phyloP scores from a whole-genome alignment of 2,888 invertebrate genomes.

The Elysia crispata region DNA sequence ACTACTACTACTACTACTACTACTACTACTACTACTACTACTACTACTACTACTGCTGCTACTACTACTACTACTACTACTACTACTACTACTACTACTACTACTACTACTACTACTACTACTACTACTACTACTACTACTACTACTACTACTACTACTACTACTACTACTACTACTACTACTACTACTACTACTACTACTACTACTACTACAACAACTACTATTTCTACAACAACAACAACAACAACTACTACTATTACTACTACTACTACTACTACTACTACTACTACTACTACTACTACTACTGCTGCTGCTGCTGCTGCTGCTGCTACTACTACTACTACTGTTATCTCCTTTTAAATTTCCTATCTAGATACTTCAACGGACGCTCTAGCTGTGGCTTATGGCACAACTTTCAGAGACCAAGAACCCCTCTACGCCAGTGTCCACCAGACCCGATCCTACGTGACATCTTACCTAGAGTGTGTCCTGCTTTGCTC shows the following conservation, averaged over 20 bases:
- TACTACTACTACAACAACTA: slow-evolving; percentile 3
- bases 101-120: slow-evolving; percentile 36
- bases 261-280: slow-evolving; percentile 10
- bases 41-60: slow-evolving; percentile 29
- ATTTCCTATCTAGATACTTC: too few species aligned
- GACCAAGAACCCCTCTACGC: too few species aligned
- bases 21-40: slow-evolving; percentile 34
- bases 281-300: not conserved
- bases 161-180: slow-evolving; percentile 9
- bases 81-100: too few species aligned
- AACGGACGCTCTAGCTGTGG: too few species aligned
- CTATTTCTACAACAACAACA: not conserved
- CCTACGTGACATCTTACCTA: too few species aligned
- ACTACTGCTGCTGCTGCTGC: not conserved
- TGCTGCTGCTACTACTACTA: not conserved
- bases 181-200: slow-evolving; percentile 9
- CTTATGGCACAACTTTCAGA: too few species aligned
- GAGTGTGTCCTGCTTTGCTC: too few species aligned
- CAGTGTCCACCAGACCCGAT: too few species aligned
- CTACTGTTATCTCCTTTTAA: not conserved
- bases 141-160: slow-evolving; percentile 36
- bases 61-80: too few species aligned
- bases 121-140: slow-evolving; percentile 37
- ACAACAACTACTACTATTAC: too few species aligned
- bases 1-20: slow-evolving; percentile 37